These are phyloP conservation scores for Volucella zonaria DNA, from an alignment of 2,888 invertebrate species.

Conservation along the genomic window DNA sequence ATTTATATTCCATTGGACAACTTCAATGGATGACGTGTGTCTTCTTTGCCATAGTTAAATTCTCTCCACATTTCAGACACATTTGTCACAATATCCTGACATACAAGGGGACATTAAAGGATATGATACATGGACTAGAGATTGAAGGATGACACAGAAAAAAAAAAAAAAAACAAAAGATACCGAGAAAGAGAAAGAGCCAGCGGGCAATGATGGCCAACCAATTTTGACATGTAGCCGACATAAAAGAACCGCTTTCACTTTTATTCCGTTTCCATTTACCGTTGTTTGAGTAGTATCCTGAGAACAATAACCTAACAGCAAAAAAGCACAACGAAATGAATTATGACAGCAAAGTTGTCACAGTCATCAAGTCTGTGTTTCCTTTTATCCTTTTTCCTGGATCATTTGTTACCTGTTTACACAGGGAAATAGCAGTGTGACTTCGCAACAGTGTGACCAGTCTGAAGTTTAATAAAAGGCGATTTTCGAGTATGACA, in stretches of 20 bases:
- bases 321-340: slow-evolving; percentile 32
- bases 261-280: slow-evolving; percentile 46
- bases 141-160: slow-evolving; percentile 39
- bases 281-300: slow-evolving; percentile 50
- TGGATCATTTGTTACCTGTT: slow-evolving; percentile 70
- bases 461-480: too few relatives aligned
- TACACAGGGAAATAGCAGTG: slow-evolving; percentile 27
- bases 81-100: slow-evolving; percentile 42
- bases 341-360: slow-evolving; percentile 67
- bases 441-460: slow-evolving; percentile 26
- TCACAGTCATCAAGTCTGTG: slow-evolving; percentile 47
- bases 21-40: slow-evolving; percentile 52
- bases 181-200: neutral
- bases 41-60: slow-evolving; percentile 51
- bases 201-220: slow-evolving; percentile 14
- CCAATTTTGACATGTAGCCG: slow-evolving; percentile 69
- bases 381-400: slow-evolving; percentile 53
- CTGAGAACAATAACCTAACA: slow-evolving; percentile 51
- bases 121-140: slow-evolving; percentile 22
- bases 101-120: slow-evolving; percentile 40
- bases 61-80: slow-evolving; percentile 46
- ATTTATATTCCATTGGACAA: slow-evolving; percentile 34
- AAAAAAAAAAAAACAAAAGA: slow-evolving; percentile 5
- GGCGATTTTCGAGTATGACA: too few relatives aligned
- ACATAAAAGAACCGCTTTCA: slow-evolving; percentile 64